Conservation (phyloP, 2,797 vertebrate species). For the Sardinella longiceps region DNA sequence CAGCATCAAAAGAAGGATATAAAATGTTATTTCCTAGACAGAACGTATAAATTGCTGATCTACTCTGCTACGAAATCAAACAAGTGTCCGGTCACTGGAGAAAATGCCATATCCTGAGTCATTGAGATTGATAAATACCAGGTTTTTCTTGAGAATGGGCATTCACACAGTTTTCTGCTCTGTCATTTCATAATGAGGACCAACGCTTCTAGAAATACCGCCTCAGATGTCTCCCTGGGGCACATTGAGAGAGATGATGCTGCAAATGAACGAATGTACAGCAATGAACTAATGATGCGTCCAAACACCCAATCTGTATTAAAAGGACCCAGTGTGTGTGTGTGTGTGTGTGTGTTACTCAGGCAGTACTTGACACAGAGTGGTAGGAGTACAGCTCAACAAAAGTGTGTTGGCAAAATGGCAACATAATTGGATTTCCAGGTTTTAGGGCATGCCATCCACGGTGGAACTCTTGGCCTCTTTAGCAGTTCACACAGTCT, state of each 20-base stretch:
- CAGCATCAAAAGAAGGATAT: no score
- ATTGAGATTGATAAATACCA: no score
- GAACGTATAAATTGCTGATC: no score
- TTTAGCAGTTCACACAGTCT: neutral
- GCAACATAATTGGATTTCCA: slow-evolving; percentile 17
- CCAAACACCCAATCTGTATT: neutral
- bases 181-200: no score
- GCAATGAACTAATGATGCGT: neutral
- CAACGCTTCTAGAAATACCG: neutral
- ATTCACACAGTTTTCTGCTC: no score
- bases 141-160: no score
- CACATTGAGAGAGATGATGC: neutral
- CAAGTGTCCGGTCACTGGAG: no score
- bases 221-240: neutral
- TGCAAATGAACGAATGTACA: neutral
- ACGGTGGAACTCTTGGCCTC: neutral
- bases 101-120: no score
- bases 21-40: no score
- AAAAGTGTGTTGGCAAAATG: neutral
- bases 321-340: neutral
- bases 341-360: neutral
- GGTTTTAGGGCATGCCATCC: neutral
- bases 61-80: no score
- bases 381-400: neutral
- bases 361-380: neutral